These are phyloP conservation scores for Pitta sordida DNA, from an alignment of 2,113 vertebrate species.

Conservation along the genomic window DNA sequence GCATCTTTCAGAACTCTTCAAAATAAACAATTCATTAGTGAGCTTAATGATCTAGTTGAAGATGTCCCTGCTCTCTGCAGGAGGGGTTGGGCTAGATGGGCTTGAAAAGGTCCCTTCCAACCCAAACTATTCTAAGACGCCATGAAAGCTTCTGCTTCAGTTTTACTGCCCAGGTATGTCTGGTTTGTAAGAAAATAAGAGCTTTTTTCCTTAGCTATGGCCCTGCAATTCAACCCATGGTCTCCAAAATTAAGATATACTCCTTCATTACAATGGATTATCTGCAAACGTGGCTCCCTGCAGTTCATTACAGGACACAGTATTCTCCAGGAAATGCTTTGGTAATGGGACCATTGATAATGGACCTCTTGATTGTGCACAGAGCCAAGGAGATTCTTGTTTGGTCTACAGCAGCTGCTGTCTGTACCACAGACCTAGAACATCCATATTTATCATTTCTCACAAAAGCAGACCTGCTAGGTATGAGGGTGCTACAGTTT, in stretches of 20 bases:
- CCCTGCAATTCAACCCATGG: background rate
- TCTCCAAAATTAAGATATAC: background rate
- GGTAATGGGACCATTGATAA: background rate
- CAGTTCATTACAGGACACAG: background rate
- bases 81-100: too few relatives aligned
- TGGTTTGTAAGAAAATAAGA: background rate
- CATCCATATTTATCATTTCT: background rate
- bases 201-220: background rate
- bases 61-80: background rate
- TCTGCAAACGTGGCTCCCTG: background rate
- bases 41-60: background rate
- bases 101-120: background rate
- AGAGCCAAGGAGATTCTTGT: background rate
- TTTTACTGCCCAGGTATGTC: background rate
- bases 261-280: background rate
- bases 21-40: conserved; percentile 9
- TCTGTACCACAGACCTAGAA: background rate
- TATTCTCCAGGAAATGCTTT: background rate
- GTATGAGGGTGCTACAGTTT: background rate
- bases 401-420: background rate
- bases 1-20: background rate
- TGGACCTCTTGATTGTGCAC: background rate
- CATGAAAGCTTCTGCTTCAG: background rate
- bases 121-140: background rate
- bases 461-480: background rate